phyloP scores from a whole-genome alignment of 1,140 invertebrate genomes.

The Leptestheria dahalacensis region DNA sequence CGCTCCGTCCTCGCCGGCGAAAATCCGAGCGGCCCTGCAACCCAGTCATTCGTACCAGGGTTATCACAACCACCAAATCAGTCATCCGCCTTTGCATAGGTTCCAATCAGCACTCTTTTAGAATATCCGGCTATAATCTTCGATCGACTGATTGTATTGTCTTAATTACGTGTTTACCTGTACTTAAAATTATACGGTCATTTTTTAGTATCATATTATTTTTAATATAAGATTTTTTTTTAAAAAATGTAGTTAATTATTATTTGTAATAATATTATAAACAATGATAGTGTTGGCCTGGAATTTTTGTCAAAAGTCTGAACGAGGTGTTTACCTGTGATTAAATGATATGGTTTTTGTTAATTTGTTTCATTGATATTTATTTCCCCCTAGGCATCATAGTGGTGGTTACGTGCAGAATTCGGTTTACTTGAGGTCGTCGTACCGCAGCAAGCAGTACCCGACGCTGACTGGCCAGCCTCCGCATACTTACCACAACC shows the following conservation, averaged over 20 bases:
- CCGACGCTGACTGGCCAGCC: slow-evolving; percentile 23
- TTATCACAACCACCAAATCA: background rate
- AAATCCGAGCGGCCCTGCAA: background rate
- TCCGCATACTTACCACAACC: slow-evolving; percentile 1
- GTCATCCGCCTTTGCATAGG: background rate
- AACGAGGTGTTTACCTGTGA: too few species aligned
- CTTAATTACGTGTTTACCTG: too few species aligned
- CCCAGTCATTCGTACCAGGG: background rate
- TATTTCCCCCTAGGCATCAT: slow-evolving; percentile 12
- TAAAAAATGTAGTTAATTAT: background rate
- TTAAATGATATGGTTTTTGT: background rate
- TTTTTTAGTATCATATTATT: too few species aligned
- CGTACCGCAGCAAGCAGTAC: slow-evolving; percentile 30
- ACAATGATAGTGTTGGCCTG: too few species aligned
- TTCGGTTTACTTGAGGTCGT: slow-evolving; percentile 27
- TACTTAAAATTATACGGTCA: too few species aligned
- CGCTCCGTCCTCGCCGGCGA: background rate
- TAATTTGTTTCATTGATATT: background rate
- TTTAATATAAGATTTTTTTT: too few species aligned
- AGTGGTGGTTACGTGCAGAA: slow-evolving; percentile 29
- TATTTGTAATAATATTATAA: background rate
- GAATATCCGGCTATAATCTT: too few species aligned
- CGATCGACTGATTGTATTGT: too few species aligned
- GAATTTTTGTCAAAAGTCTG: too few species aligned
- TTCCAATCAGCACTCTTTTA: too few species aligned